These are phyloP conservation scores for Dromiciops gliroides DNA, from an alignment of 2,113 vertebrate genomes.

Conservation along the genomic window DNA sequence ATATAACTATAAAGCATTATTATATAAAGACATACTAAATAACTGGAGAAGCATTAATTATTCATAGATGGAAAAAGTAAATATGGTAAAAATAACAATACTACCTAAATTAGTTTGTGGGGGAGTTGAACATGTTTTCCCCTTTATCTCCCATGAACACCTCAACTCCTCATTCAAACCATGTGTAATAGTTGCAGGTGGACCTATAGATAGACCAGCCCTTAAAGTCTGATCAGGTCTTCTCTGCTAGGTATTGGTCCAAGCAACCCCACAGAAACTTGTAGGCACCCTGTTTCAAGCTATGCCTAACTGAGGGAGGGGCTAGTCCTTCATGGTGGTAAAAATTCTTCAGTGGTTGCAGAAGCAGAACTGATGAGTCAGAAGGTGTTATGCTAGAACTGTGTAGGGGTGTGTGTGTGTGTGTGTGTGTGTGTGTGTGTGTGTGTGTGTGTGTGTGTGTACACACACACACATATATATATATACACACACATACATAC, in stretches of 20 bases:
- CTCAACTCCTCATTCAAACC: not conserved
- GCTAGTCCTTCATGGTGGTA: not conserved
- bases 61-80: not conserved
- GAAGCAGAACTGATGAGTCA: not conserved
- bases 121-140: not conserved
- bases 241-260: not conserved
- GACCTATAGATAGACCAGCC: not conserved
- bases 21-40: too few species aligned
- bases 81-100: not conserved
- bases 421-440: too few species aligned
- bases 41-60: not conserved
- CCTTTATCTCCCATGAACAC: not conserved
- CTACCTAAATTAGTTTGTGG: not conserved
- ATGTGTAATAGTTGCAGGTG: not conserved
- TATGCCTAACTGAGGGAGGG: not conserved
- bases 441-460: too few species aligned
- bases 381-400: not conserved
- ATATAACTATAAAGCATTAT: too few species aligned
- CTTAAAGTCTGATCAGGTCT: not conserved
- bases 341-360: not conserved
- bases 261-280: not conserved
- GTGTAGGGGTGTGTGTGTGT: too few species aligned
- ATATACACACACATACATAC: too few species aligned
- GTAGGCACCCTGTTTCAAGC: not conserved
- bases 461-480: too few species aligned